Percentiles rank a stretch among this genome's conserved stretches.
Evolutionary conservation across 1,140 invertebrate genomes (phyloP).

Genomic region (Musca vetustissima): DNA sequence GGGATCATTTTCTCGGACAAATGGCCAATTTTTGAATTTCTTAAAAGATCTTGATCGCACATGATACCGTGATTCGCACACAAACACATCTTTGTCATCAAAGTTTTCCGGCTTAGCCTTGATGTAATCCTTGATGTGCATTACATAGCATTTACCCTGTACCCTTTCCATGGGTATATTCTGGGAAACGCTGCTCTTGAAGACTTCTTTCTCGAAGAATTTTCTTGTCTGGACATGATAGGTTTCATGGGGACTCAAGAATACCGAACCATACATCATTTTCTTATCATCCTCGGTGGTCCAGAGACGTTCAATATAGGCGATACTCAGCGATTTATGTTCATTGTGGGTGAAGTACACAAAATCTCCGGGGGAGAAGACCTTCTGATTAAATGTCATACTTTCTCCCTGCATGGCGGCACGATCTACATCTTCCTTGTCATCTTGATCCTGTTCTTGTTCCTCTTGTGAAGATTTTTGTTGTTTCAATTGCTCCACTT

Average conservation of each 20-base stretch:
- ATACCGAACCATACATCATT: slow-evolving; percentile 86
- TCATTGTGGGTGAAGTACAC: slow-evolving; percentile 51
- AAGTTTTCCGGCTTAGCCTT: slow-evolving; percentile 84
- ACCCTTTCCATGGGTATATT: slow-evolving; percentile 85
- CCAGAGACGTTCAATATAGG: slow-evolving; percentile 86
- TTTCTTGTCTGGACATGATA: slow-evolving; percentile 93
- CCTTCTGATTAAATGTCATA: slow-evolving; percentile 54
- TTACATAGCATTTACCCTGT: slow-evolving; percentile 88
- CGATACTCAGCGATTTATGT: slow-evolving; percentile 72
- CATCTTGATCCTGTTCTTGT: slow-evolving; percentile 73
- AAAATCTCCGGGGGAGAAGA: slow-evolving; percentile 52
- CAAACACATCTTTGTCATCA: slow-evolving; percentile 92
- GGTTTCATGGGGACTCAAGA: slow-evolving; percentile 82
- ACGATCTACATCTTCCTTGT: slow-evolving; percentile 41
- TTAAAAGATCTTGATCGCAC: slow-evolving; percentile 84
- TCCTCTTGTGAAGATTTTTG: slow-evolving; percentile 80
- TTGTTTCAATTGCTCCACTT: slow-evolving; percentile 74
- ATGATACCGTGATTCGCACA: slow-evolving; percentile 95
- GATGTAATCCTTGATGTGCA: slow-evolving; percentile 95
- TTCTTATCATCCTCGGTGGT: slow-evolving; percentile 81
- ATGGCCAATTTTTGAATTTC: slow-evolving; percentile 92
- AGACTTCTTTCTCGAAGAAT: slow-evolving; percentile 93
- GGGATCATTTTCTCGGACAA: slow-evolving; percentile 57
- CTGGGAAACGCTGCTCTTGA: slow-evolving; percentile 81
- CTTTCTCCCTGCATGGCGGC: slow-evolving; percentile 45